Percentiles rank a stretch among this genome's conserved stretches.
Evolutionary conservation across 2,797 vertebrate species (phyloP).

Genomic region (Philypnodon macrostomus): DNA sequence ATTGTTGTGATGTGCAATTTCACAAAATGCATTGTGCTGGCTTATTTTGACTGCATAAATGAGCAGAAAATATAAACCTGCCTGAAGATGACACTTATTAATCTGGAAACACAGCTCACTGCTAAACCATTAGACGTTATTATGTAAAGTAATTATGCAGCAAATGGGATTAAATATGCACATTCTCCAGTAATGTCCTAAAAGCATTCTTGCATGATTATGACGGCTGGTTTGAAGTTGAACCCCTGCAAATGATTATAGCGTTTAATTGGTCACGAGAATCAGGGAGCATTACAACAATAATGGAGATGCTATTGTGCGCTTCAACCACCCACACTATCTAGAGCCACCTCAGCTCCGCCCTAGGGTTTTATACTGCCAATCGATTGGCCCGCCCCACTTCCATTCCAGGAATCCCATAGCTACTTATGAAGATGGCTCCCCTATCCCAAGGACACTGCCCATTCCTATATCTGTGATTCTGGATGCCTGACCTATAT

Average conservation of each 20-base stretch:
- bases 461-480: constrained; percentile 44
- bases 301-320: constrained; percentile 47
- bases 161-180: constrained; percentile 11
- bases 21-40: constrained; percentile 1
- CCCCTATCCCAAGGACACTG: constrained; percentile 55
- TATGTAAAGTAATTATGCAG: constrained; percentile 6
- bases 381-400: constrained; percentile 57
- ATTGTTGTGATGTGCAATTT: constrained; percentile 3
- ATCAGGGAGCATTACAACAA: constrained; percentile 30
- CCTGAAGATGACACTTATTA: constrained; percentile 7
- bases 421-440: constrained; percentile 44
- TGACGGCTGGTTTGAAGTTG: background rate
- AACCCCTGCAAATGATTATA: constrained; percentile 18
- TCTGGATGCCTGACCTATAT: constrained; percentile 43
- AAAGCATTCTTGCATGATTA: constrained; percentile 3
- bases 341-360: constrained; percentile 29
- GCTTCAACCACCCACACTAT: constrained; percentile 21
- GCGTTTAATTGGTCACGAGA: constrained; percentile 27
- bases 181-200: constrained; percentile 3
- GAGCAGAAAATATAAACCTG: constrained; percentile 12
- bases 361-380: constrained; percentile 41
- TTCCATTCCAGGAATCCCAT: constrained; percentile 62
- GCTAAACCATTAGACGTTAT: constrained; percentile 3
- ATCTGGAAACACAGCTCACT: constrained; percentile 3
- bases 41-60: constrained; percentile 21